phyloP scores from a whole-genome alignment of 2,888 invertebrate species.

The Dromius quadrimaculatus region DNA sequence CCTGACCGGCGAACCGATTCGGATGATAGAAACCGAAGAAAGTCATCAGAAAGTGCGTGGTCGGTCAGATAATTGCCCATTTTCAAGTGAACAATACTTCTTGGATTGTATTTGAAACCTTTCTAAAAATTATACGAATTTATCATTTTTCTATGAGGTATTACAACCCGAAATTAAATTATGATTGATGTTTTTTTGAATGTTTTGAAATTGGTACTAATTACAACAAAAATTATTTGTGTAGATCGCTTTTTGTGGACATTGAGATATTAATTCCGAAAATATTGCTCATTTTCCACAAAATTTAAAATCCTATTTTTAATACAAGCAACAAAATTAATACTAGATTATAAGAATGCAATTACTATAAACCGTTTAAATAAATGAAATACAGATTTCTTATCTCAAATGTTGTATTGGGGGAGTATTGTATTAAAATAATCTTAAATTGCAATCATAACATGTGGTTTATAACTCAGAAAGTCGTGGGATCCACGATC shows the following conservation, averaged over 20 bases:
- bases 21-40: constrained; percentile 36
- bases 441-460: constrained; percentile 26
- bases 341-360: not conserved
- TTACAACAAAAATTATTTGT: not conserved
- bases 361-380: constrained; percentile 4
- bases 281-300: not conserved
- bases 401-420: constrained; percentile 16
- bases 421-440: constrained; percentile 24
- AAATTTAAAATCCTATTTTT: not conserved
- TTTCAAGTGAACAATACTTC: constrained; percentile 27
- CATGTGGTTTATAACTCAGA: constrained; percentile 4
- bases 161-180: constrained; percentile 8
- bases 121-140: constrained; percentile 35
- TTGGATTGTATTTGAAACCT: not conserved
- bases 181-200: not conserved
- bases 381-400: constrained; percentile 6
- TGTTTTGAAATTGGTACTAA: not conserved
- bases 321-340: not conserved
- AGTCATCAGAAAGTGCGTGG: constrained; percentile 33
- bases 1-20: constrained; percentile 23
- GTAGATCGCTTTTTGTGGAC: not conserved
- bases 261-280: not conserved
- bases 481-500: not conserved
- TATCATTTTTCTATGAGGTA: constrained; percentile 9
- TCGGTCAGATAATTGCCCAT: constrained; percentile 31